phyloP scores from a whole-genome alignment of 2,888 invertebrate species.

The Diaperis boleti region DNA sequence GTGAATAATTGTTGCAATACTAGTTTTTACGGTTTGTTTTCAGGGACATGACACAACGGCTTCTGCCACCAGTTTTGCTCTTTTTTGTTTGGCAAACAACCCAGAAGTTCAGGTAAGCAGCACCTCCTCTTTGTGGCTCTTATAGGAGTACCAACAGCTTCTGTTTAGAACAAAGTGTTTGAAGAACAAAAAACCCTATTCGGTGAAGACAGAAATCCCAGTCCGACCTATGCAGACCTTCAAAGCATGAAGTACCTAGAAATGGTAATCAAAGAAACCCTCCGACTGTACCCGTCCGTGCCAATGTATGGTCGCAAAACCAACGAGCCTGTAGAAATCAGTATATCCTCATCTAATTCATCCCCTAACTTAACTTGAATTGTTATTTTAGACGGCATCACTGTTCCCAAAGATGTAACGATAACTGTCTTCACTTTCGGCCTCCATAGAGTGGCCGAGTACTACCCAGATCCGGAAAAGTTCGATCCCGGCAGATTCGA shows the following conservation, averaged over 20 bases:
- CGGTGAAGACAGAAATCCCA: conserved; percentile 49
- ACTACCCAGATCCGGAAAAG: conserved; percentile 69
- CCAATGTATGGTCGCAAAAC: conserved; percentile 67
- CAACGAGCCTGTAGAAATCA: conserved; percentile 60
- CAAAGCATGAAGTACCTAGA: conserved; percentile 69
- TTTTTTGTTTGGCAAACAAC: conserved; percentile 53
- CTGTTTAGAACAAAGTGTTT: conserved; percentile 59
- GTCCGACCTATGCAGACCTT: conserved; percentile 61
- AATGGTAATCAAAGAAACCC: conserved; percentile 68
- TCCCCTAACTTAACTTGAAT: conserved; percentile 6
- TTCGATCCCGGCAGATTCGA: conserved; percentile 70
- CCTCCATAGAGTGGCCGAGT: conserved; percentile 62
- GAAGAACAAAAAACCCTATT: conserved; percentile 63
- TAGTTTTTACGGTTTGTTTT: no score
- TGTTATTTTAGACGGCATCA: conserved; percentile 42
- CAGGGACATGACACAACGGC: conserved; percentile 61
- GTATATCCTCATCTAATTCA: conserved; percentile 43
- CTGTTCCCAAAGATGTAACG: conserved; percentile 62
- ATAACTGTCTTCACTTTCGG: conserved; percentile 63
- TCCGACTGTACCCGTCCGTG: conserved; percentile 70
- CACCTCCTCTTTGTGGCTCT: no score
- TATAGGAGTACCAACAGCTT: no score
- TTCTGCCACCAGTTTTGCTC: not conserved
- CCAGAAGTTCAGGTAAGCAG: conserved; percentile 57
- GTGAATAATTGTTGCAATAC: no score